Base-by-base conservation (phyloP, 2,888 invertebrate genomes). In the Trachelus stipa region DNA sequence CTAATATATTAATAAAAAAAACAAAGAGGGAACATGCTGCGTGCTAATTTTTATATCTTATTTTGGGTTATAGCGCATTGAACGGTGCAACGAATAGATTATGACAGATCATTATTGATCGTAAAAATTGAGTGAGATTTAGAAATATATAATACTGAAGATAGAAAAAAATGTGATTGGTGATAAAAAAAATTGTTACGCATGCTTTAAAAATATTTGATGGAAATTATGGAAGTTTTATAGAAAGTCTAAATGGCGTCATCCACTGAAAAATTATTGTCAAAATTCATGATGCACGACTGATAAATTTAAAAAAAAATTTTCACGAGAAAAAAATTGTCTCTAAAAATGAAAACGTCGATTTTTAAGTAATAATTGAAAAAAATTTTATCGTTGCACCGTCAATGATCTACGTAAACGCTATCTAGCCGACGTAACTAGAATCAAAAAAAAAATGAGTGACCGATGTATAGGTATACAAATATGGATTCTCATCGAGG, bases 21-120 rank as follows among this genome's bases (percentile, higher is more conserved):
- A 37, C 71, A 71, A 73, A 77, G 73, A 73, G 71, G 77, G 81
- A 86, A 88, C 88, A 88, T 88, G 88, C 88, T 85, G 86, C 88
- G 88, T 88, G 88, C 88, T 88, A 83, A 87, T 85, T 83, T 85
- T 40, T 85, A 84, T 83, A 80, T 40, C 40, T 40, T 40, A 40
- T 81, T 80, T 82, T 80, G 82, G 79, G 80, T 80, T 79, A 82
- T 83, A 33, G 35, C 76, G 69, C 69, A 76, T 34, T 73, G 75
- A 34, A 31, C 73, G 73, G 34, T 73, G 73, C 73, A 34, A 73
- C 76, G 73, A 76, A 23, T 76, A 12, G 34, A 40, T 33, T 69
- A 75, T 1, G 15, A 40, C 0, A 6, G 40, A 15, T 40, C 40
- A 15, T 40, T 40, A 0, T 15, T 40, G 6, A 40, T 15, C 40